Conservation (phyloP, 2,888 invertebrate genomes). For the Dolomedes plantarius region DNA sequence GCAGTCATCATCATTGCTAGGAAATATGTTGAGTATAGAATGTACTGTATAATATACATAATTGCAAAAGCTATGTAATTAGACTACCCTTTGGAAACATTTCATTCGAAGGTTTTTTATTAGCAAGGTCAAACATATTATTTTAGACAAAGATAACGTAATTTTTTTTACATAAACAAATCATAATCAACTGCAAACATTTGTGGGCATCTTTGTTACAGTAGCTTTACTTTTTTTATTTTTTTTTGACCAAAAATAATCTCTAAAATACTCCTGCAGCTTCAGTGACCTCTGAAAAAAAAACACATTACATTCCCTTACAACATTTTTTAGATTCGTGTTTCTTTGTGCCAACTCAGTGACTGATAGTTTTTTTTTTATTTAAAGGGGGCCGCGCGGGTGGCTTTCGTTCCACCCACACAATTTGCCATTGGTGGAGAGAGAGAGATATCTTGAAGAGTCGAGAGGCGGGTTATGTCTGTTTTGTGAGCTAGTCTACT, state of each 20-base stretch:
- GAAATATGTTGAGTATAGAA: too few species aligned
- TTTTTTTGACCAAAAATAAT: not conserved
- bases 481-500: constrained; percentile 60
- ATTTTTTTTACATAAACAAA: constrained; percentile 6
- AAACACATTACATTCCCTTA: not conserved
- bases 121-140: constrained; percentile 6
- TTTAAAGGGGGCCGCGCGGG: constrained; percentile 20
- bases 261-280: not conserved
- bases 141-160: not conserved
- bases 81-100: too few species aligned
- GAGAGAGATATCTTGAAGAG: constrained; percentile 17
- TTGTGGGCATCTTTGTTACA: constrained; percentile 1
- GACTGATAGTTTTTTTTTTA: constrained; percentile 48
- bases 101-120: not conserved
- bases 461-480: constrained; percentile 36
- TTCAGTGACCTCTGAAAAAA: not conserved
- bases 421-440: constrained; percentile 49
- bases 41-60: too few species aligned
- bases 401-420: constrained; percentile 37
- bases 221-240: too few species aligned
- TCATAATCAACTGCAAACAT: not conserved
- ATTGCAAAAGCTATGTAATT: too few species aligned
- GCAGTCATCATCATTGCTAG: too few species aligned
- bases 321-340: not conserved
- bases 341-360: constrained; percentile 34